Evolutionary conservation across 2,797 vertebrate species (phyloP), one percentile per base, ranked within the genome.

Genomic region (Acipenser transmontanus): DNA sequence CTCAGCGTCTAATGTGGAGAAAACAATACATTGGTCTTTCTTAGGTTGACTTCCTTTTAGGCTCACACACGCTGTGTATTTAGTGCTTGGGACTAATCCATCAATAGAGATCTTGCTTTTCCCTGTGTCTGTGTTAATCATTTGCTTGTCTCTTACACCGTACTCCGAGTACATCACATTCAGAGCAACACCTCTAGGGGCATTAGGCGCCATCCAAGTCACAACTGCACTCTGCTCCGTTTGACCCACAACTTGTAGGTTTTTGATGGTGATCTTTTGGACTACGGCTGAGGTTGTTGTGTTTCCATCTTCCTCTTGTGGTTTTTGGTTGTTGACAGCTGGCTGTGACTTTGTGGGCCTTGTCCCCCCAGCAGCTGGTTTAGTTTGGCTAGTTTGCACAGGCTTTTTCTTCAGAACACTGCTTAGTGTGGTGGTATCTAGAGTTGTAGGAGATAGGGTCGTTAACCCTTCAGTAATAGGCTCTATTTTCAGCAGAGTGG

Each of bases 111-210:
- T 79, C 81, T 89, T 96, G 50, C 90, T 94, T 80, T 89, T 89
- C 63, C 87, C 88, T 11, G 91, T 78, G 47, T 88, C 91, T 0
- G 87, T 91, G 62, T 90, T 89, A 50, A 93, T 49, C 11, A 88
- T 92, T 72, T 90, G 78, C 82, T 94, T 93, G 8, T 93, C 89
- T 62, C 94, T 90, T 3, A 93, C 93, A 0, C 89, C 93, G 0
- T 93, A 91, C n/a, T 90, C 93, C n/a, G 94, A 95, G 72, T 94
- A 99, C 1, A 96, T 76, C 7, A 97, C 89, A 0, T 91, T 93
- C 49, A 98, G 74, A 0, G 84, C 84, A 0, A 84, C 71, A 52
- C 83, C 81, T 6, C 74, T 82, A 0, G 82, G 76, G 64, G 85
- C 75, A 7, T 87, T 90, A 67, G 87, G 66, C 1, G 76, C 81